Percentiles rank a stretch among this genome's conserved stretches.
phyloP scores from a whole-genome alignment of 2,888 invertebrate genomes.

The Microdon myrmicae region DNA sequence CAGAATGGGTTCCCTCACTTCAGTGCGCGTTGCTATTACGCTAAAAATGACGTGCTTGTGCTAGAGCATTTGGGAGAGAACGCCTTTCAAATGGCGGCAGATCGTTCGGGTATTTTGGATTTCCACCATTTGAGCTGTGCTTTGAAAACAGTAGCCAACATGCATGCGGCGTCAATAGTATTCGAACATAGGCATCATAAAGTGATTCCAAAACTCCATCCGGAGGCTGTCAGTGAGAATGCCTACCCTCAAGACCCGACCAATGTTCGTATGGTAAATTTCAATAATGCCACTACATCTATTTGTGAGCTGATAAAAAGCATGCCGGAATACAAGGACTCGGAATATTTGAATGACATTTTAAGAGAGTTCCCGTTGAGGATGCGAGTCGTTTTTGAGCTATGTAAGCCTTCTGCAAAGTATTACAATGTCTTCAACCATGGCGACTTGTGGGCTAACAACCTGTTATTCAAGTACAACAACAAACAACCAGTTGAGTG shows the following conservation, averaged over 20 bases:
- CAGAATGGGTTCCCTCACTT: constrained; percentile 56
- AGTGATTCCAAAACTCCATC: constrained; percentile 57
- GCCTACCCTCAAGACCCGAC: constrained; percentile 60
- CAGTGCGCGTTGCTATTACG: constrained; percentile 65
- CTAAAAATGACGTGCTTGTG: constrained; percentile 63
- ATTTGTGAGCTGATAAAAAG: constrained; percentile 59
- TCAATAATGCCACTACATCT: constrained; percentile 59
- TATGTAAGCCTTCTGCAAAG: constrained; percentile 60
- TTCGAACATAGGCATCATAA: constrained; percentile 59
- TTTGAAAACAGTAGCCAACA: constrained; percentile 63
- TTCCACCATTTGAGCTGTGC: constrained; percentile 65
- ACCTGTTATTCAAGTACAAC: constrained; percentile 65
- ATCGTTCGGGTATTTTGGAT: constrained; percentile 60
- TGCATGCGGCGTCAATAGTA: constrained; percentile 68
- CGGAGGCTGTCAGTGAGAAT: constrained; percentile 62
- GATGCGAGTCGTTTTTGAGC: constrained; percentile 60
- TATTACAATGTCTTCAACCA: constrained; percentile 66
- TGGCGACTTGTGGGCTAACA: constrained; percentile 68
- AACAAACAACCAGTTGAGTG: constrained; percentile 69
- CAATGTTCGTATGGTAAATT: constrained; percentile 58
- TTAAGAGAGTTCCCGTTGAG: constrained; percentile 55
- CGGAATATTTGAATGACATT: constrained; percentile 55
- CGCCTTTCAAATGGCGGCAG: constrained; percentile 60
- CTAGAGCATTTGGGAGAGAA: constrained; percentile 66
- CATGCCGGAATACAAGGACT: constrained; percentile 60